phyloP scores from a whole-genome alignment of 2,113 vertebrate genomes.

The Falco punctatus region DNA sequence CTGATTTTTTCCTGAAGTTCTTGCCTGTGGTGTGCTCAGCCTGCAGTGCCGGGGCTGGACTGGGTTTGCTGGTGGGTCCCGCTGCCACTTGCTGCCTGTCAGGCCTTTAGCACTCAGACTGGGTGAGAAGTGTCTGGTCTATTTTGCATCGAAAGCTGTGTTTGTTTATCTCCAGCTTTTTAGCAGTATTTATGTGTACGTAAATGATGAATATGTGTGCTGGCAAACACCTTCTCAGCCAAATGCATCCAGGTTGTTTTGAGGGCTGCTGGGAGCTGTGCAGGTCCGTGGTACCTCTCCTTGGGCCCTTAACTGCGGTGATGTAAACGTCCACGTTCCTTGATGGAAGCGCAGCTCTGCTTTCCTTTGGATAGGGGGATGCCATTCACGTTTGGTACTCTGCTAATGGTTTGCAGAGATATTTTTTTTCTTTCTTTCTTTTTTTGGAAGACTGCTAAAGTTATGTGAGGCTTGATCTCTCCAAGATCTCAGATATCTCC shows the following conservation, averaged over 20 bases:
- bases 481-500: not conserved
- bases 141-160: not conserved
- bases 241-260: not conserved
- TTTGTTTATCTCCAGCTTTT: not conserved
- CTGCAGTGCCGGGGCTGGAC: not conserved
- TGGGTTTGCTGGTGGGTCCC: not conserved
- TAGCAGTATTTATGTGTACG: not conserved
- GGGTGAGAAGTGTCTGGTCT: not conserved
- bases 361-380: not conserved
- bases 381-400: not conserved
- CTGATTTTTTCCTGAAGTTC: not conserved
- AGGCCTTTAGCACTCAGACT: accelerated
- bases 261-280: not conserved
- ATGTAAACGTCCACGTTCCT: not conserved
- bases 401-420: not conserved
- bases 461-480: not conserved
- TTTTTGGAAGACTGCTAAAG: not conserved
- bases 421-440: no score
- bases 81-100: not conserved
- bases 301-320: accelerated
- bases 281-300: not conserved
- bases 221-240: not conserved
- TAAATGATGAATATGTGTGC: not conserved
- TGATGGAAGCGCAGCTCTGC: not conserved
- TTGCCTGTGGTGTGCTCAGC: not conserved